Evolutionary conservation across 2,888 invertebrate species (phyloP), one percentile per base, ranked within the genome.

Genomic region (Epinotia brunnichana): DNA sequence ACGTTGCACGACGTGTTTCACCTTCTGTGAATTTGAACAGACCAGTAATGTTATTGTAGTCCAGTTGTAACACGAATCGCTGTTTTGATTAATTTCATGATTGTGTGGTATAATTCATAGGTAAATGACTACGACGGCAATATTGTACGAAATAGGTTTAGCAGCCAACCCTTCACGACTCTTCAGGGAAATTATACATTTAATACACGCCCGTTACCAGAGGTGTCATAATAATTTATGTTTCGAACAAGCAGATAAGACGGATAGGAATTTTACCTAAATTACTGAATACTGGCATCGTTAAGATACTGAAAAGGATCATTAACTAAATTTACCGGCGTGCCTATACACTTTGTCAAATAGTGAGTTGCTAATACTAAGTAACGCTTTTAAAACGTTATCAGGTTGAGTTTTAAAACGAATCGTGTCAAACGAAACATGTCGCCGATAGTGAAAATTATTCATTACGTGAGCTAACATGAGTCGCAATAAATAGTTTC

Each of bases 141-240:
- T 24, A 13, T 29, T 24, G 29, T 13, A 57, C 7, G 15, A n/a
- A 13, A 4, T 21, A n/a, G 5, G 13, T 1, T 5, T 35, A 35
- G 51, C 17, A 17, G 51, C 51, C 29, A 63, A 63, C 29, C 7
- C 19, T 51, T 35, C 35, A 63, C 13, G 35, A 63, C 51, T 2
- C 51, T 63, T 7, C n/a, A 1, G 63, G 35, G 63, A 63, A 63
- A 35, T 63, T 35, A 53, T 54, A 54, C 51, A 51, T 63, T 63
- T 53, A 7, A 29, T 51, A 24, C 24, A 24, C 11, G 15, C 29
- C 15, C 29, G 24, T 57, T 57, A 57, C n/a, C n/a, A 1, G 57
- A 11, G 48, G 9, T 1, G 48, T 4, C 10, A 48, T 62, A 62
- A 62, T 24, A 17, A 61, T 19, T 60, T 44, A 41, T 61, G 21